Conservation (phyloP, 2,888 invertebrate species). For the Aquatica leii region DNA sequence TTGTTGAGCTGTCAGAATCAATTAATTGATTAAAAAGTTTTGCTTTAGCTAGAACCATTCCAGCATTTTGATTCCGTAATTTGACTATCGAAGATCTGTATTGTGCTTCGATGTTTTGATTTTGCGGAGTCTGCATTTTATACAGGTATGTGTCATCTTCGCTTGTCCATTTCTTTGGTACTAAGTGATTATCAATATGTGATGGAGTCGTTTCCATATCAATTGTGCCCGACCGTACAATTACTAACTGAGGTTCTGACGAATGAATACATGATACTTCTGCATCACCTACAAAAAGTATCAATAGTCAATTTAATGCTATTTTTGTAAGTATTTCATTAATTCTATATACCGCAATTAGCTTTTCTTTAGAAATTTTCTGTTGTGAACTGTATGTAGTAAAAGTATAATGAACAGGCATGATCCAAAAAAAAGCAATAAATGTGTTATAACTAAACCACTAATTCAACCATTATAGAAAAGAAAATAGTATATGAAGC, state of each 20-base stretch:
- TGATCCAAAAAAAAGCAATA: no score
- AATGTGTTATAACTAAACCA: no score
- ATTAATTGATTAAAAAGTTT: conserved; percentile 71
- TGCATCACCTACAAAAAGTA: neutral
- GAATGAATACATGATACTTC: neutral
- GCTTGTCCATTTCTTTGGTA: conserved; percentile 57
- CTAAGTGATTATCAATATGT: conserved; percentile 21
- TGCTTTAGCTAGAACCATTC: conserved; percentile 82
- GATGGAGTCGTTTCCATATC: neutral
- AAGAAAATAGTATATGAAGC: no score
- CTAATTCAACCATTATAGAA: no score
- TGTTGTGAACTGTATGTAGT: no score
- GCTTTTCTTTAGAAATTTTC: no score
- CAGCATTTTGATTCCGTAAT: conserved; percentile 77
- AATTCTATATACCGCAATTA: no score
- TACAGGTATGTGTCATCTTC: conserved; percentile 58
- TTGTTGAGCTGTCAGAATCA: conserved; percentile 43
- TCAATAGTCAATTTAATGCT: no score
- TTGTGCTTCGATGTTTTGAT: conserved; percentile 64
- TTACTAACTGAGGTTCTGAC: conserved; percentile 5
- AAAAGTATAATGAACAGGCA: no score
- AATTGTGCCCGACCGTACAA: neutral
- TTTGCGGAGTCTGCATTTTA: conserved; percentile 55
- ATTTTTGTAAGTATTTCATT: no score
- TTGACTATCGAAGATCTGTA: conserved; percentile 78